Evolutionary conservation across 1,140 invertebrate genomes (phyloP), one percentile per base, ranked within the genome.

Genomic region (Orchestia grillus): DNA sequence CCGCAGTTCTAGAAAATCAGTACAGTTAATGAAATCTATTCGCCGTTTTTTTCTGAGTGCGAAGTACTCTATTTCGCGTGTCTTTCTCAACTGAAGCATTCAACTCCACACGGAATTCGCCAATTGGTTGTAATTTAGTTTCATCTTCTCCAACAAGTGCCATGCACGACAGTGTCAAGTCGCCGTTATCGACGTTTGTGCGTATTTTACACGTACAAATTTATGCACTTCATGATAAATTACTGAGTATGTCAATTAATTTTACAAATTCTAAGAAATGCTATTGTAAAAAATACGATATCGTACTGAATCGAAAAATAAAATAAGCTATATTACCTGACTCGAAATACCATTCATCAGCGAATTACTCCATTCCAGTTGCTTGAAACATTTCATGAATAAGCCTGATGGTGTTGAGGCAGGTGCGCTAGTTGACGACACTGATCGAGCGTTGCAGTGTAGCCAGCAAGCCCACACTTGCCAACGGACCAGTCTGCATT

Each of bases 401-500:
- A 28, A 77, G 11, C 36, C 62, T 77, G 62, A 77, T 77, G 11
- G 11, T 15, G 62, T 77, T 23, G 15, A 77, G 36, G 62, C 36
- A 19, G 15, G 62, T 77, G 36, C 62, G 11, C 62, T 36, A 77
- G 62, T 77, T 77, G 62, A 77, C 62, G 62, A 77, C 62, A 77
- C 62, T 77, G 62, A 77, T 77, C 15, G 62, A 77, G 62, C 62
- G 62, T 36, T 77, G 62, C 62, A 77, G 28, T 77, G 62, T 23
- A 77, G 36, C 62, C 62, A 23, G 62, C 11, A 77, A 77, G 36
- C 28, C 62, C 36, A 77, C 62, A 77, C 62, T 77, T 77, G 62
- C 88, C 15, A 4, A 41, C 36, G 41, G 88, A 90, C 88, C 88
- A 90, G 88, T 90, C 92, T 94, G 92, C 92, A 94, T 94, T 94